Evolutionary conservation across 2,888 invertebrate genomes (phyloP), one percentile per base, ranked within the genome.

Genomic region (Scaptomyza reducta): DNA sequence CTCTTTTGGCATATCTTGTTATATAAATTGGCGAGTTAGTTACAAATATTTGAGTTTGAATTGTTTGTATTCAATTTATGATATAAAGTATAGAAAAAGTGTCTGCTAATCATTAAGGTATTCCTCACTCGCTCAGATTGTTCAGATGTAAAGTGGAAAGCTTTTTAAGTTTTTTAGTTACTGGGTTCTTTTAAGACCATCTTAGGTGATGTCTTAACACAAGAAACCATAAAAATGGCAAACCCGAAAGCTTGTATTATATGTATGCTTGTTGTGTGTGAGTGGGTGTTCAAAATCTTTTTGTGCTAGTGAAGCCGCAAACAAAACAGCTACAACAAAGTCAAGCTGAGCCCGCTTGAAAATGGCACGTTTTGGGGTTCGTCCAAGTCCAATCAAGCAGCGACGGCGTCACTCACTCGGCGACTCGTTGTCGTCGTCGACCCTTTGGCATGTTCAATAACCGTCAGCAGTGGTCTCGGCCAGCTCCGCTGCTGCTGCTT

Each of bases 221-320:
- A 86, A 85, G 90, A 89, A 89, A 89, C 89, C 89, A 89, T 90
- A 89, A 85, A 90, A 89, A 89, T 89, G 82, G 88, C 90, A 90
- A 89, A n/a, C n/a, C n/a, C n/a, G n/a, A n/a, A n/a, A n/a, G n/a
- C n/a, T n/a, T n/a, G n/a, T n/a, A n/a, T n/a, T 63, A 45, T 49
- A 31, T 45, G 45, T 58, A 18, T 33, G 13, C 18, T 16, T 57
- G 49, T 31, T 31, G 45, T 41, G 35, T 31, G 47, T 31, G 31
- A 61, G 46, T 54, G 31, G 40, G 64, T 61, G 64, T 50, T 57
- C 18, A 63, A 79, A 79, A 82, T 69, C 71, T 74, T 81, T 74
- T 61, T 35, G 13, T 38, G 79, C 65, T 67, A 67, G 69, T 71
- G 87, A 82, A 82, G 82, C 82, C 82, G 86, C 87, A 82, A 79